phyloP scores from a whole-genome alignment of 2,888 invertebrate species.

The Phalangium opilio region DNA sequence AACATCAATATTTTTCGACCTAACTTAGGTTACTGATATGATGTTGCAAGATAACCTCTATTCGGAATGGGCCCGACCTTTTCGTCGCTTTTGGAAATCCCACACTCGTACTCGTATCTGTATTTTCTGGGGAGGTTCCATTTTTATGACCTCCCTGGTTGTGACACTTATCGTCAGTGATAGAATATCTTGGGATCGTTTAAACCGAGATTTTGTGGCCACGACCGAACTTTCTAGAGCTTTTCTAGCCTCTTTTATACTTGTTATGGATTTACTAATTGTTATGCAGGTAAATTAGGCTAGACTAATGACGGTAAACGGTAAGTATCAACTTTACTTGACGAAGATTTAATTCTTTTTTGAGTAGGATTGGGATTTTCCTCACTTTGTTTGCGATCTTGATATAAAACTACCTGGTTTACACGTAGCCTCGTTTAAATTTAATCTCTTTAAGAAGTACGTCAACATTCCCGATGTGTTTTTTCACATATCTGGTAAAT shows the following conservation, averaged over 20 bases:
- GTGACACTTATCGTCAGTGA: slow-evolving; percentile 36
- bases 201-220: slow-evolving; percentile 36
- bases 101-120: slow-evolving; percentile 33
- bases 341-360: no score
- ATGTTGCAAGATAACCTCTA: slow-evolving; percentile 39
- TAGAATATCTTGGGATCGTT: slow-evolving; percentile 36
- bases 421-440: slow-evolving; percentile 29
- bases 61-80: slow-evolving; percentile 32
- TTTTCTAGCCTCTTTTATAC: slow-evolving; percentile 37
- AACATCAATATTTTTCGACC: no score
- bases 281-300: slow-evolving; percentile 35
- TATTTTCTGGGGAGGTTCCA: slow-evolving; percentile 36
- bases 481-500: slow-evolving; percentile 33
- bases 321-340: no score
- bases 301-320: no score
- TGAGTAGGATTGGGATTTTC: slow-evolving; percentile 39
- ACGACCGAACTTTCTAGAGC: slow-evolving; percentile 37
- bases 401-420: slow-evolving; percentile 38
- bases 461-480: slow-evolving; percentile 27
- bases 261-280: slow-evolving; percentile 38
- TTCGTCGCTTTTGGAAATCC: slow-evolving; percentile 31
- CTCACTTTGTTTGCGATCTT: slow-evolving; percentile 37
- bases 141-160: slow-evolving; percentile 32
- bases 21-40: slow-evolving; percentile 39
- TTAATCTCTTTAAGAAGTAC: slow-evolving; percentile 29